Evolutionary conservation across 1,140 invertebrate species (phyloP).

Genomic region (Trigoniulus corallinus): DNA sequence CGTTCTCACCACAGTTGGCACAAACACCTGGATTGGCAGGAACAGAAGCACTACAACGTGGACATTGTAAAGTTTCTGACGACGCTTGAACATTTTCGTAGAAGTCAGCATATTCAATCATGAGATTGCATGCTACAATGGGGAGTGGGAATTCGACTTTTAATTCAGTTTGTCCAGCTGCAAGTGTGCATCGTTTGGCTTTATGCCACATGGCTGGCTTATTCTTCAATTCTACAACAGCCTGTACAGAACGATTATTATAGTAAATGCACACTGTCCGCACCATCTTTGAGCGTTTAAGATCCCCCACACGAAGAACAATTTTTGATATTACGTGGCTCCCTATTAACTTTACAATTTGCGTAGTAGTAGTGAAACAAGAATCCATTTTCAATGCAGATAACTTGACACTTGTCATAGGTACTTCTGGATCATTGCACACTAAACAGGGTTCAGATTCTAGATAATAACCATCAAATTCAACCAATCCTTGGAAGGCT

Average conservation of each 20-base stretch:
- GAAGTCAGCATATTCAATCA: conserved; percentile 97
- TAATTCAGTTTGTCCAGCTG: conserved; percentile 82
- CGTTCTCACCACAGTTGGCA: conserved; percentile 94
- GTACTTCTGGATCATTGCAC: conserved; percentile 92
- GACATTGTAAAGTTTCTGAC: conserved; percentile 86
- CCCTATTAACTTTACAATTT: conserved; percentile 88
- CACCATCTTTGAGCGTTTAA: conserved; percentile 95
- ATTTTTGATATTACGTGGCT: conserved; percentile 92
- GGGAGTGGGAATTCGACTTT: conserved; percentile 92
- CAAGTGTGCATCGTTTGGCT: conserved; percentile 73
- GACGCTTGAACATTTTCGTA: conserved; percentile 69
- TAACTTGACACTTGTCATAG: conserved; percentile 79
- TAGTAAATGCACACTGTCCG: conserved; percentile 91
- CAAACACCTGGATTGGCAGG: conserved; percentile 95
- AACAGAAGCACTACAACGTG: conserved; percentile 85
- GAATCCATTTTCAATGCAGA: conserved; percentile 89
- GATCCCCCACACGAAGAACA: conserved; percentile 76
- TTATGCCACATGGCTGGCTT: conserved; percentile 91
- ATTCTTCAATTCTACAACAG: conserved; percentile 93
- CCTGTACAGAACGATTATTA: conserved; percentile 87
- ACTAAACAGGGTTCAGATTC: conserved; percentile 94
- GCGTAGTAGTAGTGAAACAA: conserved; percentile 93
- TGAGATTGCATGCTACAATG: conserved; percentile 94
- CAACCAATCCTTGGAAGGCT: conserved; percentile 74
- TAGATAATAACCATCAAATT: conserved; percentile 88